These are phyloP conservation scores for Hydriomena furcata DNA, from an alignment of 2,888 invertebrate species.

Conservation along the genomic window DNA sequence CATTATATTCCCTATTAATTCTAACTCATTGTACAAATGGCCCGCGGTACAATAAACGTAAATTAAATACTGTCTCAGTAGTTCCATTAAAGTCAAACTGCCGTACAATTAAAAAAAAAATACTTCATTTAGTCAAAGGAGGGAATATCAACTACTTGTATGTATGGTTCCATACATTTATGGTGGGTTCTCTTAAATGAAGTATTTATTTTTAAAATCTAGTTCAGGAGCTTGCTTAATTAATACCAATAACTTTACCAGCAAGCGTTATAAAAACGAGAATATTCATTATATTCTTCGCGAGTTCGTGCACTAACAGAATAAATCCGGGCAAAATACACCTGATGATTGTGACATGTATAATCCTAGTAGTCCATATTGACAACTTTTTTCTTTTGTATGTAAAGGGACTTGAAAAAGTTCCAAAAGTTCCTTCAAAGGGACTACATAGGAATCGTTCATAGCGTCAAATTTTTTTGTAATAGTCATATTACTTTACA, in stretches of 20 bases:
- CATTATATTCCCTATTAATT: background rate
- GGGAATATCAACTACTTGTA: too few species aligned
- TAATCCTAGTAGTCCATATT: too few species aligned
- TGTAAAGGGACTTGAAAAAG: too few species aligned
- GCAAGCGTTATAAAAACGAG: background rate
- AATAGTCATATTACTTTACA: too few species aligned
- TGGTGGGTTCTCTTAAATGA: background rate
- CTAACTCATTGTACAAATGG: conserved; percentile 5
- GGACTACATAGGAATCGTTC: too few species aligned
- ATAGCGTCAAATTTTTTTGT: too few species aligned
- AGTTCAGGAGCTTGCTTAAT: conserved; percentile 6
- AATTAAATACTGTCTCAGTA: conserved; percentile 33
- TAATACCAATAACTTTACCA: conserved; percentile 8
- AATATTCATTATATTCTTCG: background rate
- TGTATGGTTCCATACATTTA: too few species aligned
- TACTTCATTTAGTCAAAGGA: background rate
- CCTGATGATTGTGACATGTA: too few species aligned
- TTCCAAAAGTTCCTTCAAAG: too few species aligned
- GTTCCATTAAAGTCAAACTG: conserved; percentile 6
- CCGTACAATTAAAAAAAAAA: conserved; percentile 5
- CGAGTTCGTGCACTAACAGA: background rate
- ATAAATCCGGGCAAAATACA: background rate
- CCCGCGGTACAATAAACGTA: conserved; percentile 22
- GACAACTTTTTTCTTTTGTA: too few species aligned
- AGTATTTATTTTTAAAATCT: background rate